These are phyloP conservation scores for Thalassaphorura encarpata DNA, from an alignment of 1,140 invertebrate species.

Conservation along the genomic window DNA sequence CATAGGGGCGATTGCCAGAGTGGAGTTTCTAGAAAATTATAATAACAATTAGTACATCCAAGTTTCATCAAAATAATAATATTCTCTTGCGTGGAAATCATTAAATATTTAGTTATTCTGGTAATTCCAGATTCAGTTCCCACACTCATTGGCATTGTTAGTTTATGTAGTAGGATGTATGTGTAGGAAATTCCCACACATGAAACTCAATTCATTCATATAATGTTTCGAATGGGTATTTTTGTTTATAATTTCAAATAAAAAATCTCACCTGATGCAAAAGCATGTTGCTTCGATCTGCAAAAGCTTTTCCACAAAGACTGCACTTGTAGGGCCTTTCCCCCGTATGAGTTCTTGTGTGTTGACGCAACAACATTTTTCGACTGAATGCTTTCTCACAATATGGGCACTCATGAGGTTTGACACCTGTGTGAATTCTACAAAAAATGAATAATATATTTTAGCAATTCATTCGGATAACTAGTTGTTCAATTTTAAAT, in stretches of 20 bases:
- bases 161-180: not conserved
- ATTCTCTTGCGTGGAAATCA: not conserved
- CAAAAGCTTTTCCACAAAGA: conserved; percentile 71
- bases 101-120: not conserved
- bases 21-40: conserved; percentile 35
- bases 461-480: too few relatives aligned
- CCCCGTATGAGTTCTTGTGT: conserved; percentile 47
- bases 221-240: too few relatives aligned
- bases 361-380: conserved; percentile 38
- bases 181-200: not conserved
- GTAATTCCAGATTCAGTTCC: not conserved
- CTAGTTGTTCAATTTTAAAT: not conserved
- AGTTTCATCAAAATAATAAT: not conserved
- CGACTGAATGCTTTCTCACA: conserved; percentile 29
- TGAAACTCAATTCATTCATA: too few relatives aligned
- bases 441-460: too few relatives aligned
- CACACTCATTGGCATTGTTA: too few relatives aligned
- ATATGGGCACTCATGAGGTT: conserved; percentile 22
- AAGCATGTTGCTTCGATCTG: conserved; percentile 62
- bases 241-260: too few relatives aligned
- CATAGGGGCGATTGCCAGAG: conserved; percentile 43
- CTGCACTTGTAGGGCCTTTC: conserved; percentile 65
- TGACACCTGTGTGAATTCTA: conserved; percentile 56
- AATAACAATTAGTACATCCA: too few relatives aligned
- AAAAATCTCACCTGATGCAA: conserved; percentile 61